These are phyloP conservation scores for Lytechinus variegatus DNA, from an alignment of 35 echinoderm and acorn worm species.

Conservation along the genomic window DNA sequence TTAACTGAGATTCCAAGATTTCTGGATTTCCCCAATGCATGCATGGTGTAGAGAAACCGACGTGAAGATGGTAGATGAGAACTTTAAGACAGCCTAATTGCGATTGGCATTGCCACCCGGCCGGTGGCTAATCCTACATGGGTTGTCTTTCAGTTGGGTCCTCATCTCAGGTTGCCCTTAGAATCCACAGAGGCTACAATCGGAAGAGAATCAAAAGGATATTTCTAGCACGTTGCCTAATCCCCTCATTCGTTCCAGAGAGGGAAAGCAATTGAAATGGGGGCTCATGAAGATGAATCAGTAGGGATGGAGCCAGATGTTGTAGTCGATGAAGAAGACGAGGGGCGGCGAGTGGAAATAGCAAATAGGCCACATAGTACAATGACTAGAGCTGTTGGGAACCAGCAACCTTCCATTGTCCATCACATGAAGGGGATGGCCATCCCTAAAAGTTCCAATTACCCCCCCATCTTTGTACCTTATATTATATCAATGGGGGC, in stretches of 20 bases:
- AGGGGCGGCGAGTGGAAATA: background rate
- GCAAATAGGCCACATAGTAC: background rate
- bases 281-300: background rate
- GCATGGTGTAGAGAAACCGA: background rate
- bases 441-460: background rate
- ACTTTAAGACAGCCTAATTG: slow-evolving; percentile 48
- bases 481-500: too few species aligned
- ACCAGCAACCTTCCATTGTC: too few species aligned
- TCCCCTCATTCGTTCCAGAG: slow-evolving; percentile 54
- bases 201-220: slow-evolving; percentile 52
- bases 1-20: background rate
- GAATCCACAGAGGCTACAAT: slow-evolving; percentile 38
- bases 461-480: too few species aligned
- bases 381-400: background rate
- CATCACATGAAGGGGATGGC: background rate
- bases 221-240: slow-evolving; percentile 50
- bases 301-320: background rate
- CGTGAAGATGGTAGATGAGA: background rate
- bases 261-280: background rate
- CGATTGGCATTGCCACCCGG: slow-evolving; percentile 48
- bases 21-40: background rate
- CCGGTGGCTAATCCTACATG: slow-evolving; percentile 38
- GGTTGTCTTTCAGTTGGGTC: slow-evolving; percentile 45
- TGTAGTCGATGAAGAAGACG: background rate
- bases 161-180: slow-evolving; percentile 17